phyloP scores from a whole-genome alignment of 1,140 invertebrate species.

The Ridgeia piscesae region DNA sequence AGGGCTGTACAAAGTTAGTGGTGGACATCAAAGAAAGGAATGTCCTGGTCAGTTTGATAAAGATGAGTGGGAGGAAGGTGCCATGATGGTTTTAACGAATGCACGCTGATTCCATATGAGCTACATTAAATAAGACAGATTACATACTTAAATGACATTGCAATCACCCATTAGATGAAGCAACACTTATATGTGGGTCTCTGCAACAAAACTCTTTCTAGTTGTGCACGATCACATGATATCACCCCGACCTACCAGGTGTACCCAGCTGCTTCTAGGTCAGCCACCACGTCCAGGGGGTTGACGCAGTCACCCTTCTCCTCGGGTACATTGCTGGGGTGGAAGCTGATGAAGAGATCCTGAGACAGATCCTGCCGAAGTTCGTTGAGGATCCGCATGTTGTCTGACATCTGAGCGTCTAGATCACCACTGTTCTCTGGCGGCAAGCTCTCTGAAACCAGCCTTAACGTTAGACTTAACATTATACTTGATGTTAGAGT shows the following conservation, averaged over 20 bases:
- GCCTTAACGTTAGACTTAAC: not conserved
- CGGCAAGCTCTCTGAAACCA: constrained; percentile 10
- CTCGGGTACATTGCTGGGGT: not conserved
- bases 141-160: too few species aligned
- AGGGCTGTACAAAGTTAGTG: too few species aligned
- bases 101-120: too few species aligned
- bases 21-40: too few species aligned
- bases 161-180: too few species aligned
- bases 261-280: not conserved
- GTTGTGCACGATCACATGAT: not conserved
- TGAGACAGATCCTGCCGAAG: not conserved
- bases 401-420: constrained; percentile 7
- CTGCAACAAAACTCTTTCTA: not conserved
- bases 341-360: constrained; percentile 8
- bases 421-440: not conserved
- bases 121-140: too few species aligned
- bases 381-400: constrained; percentile 3
- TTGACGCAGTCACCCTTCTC: not conserved
- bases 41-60: too few species aligned
- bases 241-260: not conserved
- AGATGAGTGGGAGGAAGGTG: too few species aligned
- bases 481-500: too few species aligned
- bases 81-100: too few species aligned
- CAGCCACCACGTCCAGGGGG: not conserved
- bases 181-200: too few species aligned